Evolutionary conservation across 2,113 vertebrate species (phyloP).

Genomic region (Dasyornis broadbenti): DNA sequence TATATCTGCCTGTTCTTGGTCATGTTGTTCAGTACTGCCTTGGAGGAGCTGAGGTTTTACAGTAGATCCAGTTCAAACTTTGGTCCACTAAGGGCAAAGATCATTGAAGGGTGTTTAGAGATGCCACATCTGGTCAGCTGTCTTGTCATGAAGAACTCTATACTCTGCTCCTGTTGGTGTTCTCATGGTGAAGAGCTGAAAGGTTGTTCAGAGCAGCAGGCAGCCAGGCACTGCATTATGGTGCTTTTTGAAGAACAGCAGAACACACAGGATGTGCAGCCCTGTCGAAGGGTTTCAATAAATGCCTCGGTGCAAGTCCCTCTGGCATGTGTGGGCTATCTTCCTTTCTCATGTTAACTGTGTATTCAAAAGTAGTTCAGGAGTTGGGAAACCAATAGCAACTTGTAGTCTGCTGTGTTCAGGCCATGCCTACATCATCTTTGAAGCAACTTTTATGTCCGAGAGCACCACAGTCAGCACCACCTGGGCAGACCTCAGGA

Average conservation of each 20-base stretch:
- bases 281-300: background rate
- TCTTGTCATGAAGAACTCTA: background rate
- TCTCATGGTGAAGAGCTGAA: background rate
- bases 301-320: background rate
- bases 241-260: background rate
- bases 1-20: background rate
- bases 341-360: background rate
- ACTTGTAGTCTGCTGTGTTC: background rate
- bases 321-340: background rate
- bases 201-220: background rate
- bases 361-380: background rate
- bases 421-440: background rate
- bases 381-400: background rate
- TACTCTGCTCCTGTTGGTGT: background rate
- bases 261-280: background rate
- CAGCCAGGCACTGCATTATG: background rate
- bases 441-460: background rate
- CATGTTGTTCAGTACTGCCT: background rate
- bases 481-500: background rate
- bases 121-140: background rate
- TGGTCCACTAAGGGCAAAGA: background rate
- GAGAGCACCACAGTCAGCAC: background rate
- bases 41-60: background rate
- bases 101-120: background rate
- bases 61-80: background rate